Evolutionary conservation across 2,888 invertebrate genomes (phyloP).

Genomic region (Agrilus cyanescens): DNA sequence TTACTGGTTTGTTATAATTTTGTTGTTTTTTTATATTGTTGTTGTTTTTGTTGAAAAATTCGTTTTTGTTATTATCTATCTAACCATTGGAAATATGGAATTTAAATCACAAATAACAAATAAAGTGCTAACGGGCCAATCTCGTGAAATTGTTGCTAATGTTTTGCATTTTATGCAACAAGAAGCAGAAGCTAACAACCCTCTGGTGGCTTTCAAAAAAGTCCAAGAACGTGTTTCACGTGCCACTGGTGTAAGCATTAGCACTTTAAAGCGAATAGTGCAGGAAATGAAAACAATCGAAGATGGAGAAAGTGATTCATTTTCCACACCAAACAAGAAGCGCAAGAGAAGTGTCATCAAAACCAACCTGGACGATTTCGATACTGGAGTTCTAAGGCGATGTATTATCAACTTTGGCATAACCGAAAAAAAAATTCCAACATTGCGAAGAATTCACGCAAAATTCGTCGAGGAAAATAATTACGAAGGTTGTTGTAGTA

Average conservation of each 20-base stretch:
- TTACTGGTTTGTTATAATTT: too few relatives aligned
- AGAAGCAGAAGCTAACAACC: constrained; percentile 6
- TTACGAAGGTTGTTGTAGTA: constrained; percentile 7
- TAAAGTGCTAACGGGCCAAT: constrained; percentile 1
- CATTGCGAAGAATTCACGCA: constrained; percentile 4
- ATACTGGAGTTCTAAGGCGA: constrained; percentile 7
- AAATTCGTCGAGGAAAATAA: constrained; percentile 6
- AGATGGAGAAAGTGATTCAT: neutral
- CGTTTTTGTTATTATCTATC: too few relatives aligned
- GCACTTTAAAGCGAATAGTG: constrained; percentile 4
- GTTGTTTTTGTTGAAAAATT: too few relatives aligned
- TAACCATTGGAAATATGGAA: too few relatives aligned
- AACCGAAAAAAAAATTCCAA: constrained; percentile 3
- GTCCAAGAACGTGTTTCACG: constrained; percentile 3
- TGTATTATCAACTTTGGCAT: constrained; percentile 8
- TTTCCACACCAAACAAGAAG: constrained; percentile 7
- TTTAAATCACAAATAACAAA: constrained; percentile 1
- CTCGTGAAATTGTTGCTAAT: constrained; percentile 6
- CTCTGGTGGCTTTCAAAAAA: constrained; percentile 2
- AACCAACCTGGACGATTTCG: constrained; percentile 8
- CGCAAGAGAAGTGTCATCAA: constrained; percentile 2
- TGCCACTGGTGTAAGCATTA: constrained; percentile 4
- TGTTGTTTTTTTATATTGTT: too few relatives aligned
- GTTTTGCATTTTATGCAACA: constrained; percentile 8
- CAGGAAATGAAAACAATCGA: constrained; percentile 6